Evolutionary conservation across 2,888 invertebrate genomes (phyloP), one percentile per base, ranked within the genome.

Genomic region (Craniophora ligustri): DNA sequence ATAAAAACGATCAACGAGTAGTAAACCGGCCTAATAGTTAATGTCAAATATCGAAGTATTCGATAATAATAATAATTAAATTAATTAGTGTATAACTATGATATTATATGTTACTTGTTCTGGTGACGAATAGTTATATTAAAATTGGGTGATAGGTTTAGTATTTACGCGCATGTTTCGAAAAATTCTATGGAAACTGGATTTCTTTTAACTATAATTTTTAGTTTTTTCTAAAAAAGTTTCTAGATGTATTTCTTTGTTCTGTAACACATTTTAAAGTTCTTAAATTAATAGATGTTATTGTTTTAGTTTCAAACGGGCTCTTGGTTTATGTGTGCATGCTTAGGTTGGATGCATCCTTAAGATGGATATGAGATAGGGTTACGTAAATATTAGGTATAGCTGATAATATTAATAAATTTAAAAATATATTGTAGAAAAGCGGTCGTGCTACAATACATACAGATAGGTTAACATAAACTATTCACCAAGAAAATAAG

Each of bases 1-100:
- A 39, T 55, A 62, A 76, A 79, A 79, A 85, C 65, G 45, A 83
- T 81, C 92, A 92, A 87, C 92, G 93, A 92, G 93, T 92, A 92
- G 92, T 91, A 76, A 70, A 92, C 90, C 93, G 92, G 92, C 93
- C 93, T 92, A 92, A 92, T 91, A 89, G 62, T 86, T 92, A 88
- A 83, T 68, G 74, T 76, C 68, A 67, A 67, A 58, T 62, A 64
- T 75, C 65, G 72, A 76, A 63, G 51, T 16, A 38, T 54, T 68
- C 64, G 64, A 49, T 73, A 51, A 58, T 65, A 28, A 34, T 59
- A 53, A 45, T 51, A 39, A 53, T 32, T 45, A 53, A 50, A 56
- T 53, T 41, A 54, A 47, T 56, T 47, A 44, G 32, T 30, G 8
- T 15, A 39, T 30, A 41, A 10, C 10, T n/a, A 10, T n/a, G n/a